phyloP scores from a whole-genome alignment of 2,113 vertebrate species.

The Caranx melampygus region DNA sequence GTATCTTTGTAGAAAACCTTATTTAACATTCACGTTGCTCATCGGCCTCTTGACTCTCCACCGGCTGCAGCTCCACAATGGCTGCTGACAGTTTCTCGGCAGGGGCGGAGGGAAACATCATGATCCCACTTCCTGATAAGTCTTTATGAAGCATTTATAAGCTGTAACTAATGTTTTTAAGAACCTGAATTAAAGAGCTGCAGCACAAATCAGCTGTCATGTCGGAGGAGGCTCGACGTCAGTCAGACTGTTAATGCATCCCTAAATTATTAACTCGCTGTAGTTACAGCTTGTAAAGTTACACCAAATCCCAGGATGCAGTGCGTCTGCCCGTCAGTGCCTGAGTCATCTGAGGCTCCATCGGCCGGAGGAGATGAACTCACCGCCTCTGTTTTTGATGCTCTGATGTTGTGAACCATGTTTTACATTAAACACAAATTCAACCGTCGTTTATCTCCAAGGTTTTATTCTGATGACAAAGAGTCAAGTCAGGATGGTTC shows the following conservation, averaged over 20 bases:
- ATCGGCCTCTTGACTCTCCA: background rate
- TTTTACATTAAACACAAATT: conserved; percentile 44
- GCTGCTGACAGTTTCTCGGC: background rate
- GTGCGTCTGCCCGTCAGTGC: conserved; percentile 25
- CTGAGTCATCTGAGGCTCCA: conserved; percentile 9
- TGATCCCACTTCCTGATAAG: background rate
- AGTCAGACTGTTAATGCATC: background rate
- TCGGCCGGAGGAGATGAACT: conserved; percentile 5
- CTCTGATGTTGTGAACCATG: conserved; percentile 18
- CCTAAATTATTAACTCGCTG: background rate
- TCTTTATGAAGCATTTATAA: conserved; percentile 12
- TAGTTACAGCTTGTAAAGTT: conserved; percentile 5
- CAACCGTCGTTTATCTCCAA: conserved; percentile 1
- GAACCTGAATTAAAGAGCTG: background rate
- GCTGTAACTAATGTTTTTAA: background rate
- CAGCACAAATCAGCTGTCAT: no score
- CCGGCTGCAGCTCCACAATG: background rate
- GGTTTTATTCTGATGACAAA: background rate
- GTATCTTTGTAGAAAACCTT: conserved; percentile 94
- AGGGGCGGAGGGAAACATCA: background rate
- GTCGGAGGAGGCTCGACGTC: background rate
- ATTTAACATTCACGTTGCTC: conserved; percentile 80
- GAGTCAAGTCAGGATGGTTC: background rate
- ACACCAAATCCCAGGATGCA: conserved; percentile 33
- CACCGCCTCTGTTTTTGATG: conserved; percentile 25